Conservation (phyloP, 2,113 vertebrate species). For the Silurus meridionalis region DNA sequence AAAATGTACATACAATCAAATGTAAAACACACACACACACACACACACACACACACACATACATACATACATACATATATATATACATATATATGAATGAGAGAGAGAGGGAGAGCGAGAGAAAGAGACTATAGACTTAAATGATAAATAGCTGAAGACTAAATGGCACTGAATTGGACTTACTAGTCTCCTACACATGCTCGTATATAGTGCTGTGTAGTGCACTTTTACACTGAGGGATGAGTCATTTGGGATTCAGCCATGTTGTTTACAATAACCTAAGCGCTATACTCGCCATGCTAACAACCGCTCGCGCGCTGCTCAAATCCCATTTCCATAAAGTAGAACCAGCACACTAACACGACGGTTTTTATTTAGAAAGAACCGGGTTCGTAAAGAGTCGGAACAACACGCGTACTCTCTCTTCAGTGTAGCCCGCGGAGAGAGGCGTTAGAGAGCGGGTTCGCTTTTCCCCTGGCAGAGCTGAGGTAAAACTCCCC, state of each 20-base stretch:
- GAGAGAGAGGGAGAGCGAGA: too few relatives aligned
- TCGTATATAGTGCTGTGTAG: too few relatives aligned
- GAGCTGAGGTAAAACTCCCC: neutral
- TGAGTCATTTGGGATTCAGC: constrained; percentile 12
- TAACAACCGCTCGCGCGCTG: neutral
- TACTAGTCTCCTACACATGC: neutral
- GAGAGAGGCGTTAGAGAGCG: neutral
- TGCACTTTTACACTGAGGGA: neutral
- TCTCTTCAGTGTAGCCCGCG: neutral
- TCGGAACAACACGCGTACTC: neutral
- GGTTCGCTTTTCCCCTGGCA: neutral
- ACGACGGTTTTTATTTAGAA: neutral
- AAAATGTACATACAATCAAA: too few relatives aligned
- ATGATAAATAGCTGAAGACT: neutral
- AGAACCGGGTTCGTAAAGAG: neutral
- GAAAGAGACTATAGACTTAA: too few relatives aligned
- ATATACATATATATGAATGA: too few relatives aligned
- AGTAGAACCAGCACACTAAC: neutral
- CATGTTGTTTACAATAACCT: constrained; percentile 11
- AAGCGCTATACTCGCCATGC: neutral
- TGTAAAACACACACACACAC: too few relatives aligned
- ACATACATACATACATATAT: too few relatives aligned
- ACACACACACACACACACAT: too few relatives aligned
- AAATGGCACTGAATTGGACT: neutral
- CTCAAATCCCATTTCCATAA: neutral